Evolutionary conservation across 2,888 invertebrate species (phyloP).

Genomic region (Hirtodrosophila cameraria): DNA sequence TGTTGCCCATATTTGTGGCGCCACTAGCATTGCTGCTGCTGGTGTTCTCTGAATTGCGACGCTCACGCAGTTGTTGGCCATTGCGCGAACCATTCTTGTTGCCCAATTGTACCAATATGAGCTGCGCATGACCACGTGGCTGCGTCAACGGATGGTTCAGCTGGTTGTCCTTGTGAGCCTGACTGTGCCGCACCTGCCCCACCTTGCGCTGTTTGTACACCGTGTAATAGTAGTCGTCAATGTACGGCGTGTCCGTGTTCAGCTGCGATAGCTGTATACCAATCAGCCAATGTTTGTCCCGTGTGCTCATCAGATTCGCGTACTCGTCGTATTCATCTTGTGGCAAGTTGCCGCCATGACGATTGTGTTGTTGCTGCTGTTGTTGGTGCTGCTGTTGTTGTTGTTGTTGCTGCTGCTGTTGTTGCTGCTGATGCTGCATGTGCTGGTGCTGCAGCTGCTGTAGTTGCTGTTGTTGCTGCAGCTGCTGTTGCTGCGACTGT

Average conservation of each 20-base stretch:
- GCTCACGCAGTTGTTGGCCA: slow-evolving; percentile 84
- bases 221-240: slow-evolving; percentile 98
- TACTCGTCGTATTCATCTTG: slow-evolving; percentile 89
- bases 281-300: slow-evolving; percentile 98
- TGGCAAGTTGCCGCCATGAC: slow-evolving; percentile 80
- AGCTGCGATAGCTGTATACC: slow-evolving; percentile 97
- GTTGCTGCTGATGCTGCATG: slow-evolving; percentile 19
- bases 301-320: slow-evolving; percentile 95
- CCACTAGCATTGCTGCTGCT: slow-evolving; percentile 45
- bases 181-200: slow-evolving; percentile 86
- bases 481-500: slow-evolving; percentile 39
- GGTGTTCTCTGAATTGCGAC: slow-evolving; percentile 85
- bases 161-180: slow-evolving; percentile 87
- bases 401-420: slow-evolving; percentile 40
- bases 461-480: slow-evolving; percentile 59
- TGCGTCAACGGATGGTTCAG: slow-evolving; percentile 87
- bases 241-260: slow-evolving; percentile 96
- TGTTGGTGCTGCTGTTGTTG: slow-evolving; percentile 34
- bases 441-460: slow-evolving; percentile 43
- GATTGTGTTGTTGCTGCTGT: slow-evolving; percentile 68
- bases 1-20: slow-evolving; percentile 66
- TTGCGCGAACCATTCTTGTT: slow-evolving; percentile 85
- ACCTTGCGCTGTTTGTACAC: slow-evolving; percentile 89
- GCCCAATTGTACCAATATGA: slow-evolving; percentile 83
- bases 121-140: slow-evolving; percentile 84